Percentiles rank a stretch among this genome's conserved stretches.
These are phyloP conservation scores for Adoxophyes honmai DNA, from an alignment of 1,140 invertebrate genomes.

Conservation along the genomic window DNA sequence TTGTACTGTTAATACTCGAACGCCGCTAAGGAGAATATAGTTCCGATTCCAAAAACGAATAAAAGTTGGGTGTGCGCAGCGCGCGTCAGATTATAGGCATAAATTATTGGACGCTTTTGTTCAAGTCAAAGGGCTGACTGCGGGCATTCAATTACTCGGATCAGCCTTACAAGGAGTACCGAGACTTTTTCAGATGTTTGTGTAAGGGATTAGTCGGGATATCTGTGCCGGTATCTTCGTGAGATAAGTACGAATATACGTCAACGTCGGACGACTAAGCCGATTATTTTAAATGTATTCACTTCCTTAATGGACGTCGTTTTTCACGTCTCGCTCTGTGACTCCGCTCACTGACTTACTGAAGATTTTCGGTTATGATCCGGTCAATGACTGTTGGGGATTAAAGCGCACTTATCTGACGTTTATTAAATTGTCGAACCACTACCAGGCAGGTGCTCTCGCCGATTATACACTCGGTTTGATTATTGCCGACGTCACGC, in stretches of 20 bases:
- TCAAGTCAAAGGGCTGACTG: conserved; percentile 57
- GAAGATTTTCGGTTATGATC: conserved; percentile 72
- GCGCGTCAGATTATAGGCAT: conserved; percentile 74
- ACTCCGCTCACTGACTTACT: conserved; percentile 56
- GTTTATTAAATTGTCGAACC: conserved; percentile 54
- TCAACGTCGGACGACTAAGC: conserved; percentile 76
- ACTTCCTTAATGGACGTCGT: conserved; percentile 76
- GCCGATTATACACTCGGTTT: too few species aligned
- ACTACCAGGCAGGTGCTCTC: conserved; percentile 5
- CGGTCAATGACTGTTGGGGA: conserved; percentile 65
- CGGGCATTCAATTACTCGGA: conserved; percentile 64
- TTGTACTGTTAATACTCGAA: conserved; percentile 63
- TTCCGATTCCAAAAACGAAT: conserved; percentile 58
- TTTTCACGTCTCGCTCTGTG: conserved; percentile 61
- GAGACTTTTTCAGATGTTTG: conserved; percentile 74
- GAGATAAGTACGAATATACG: conserved; percentile 76
- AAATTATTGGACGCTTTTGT: conserved; percentile 75
- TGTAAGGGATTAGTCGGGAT: conserved; percentile 71
- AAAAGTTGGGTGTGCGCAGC: conserved; percentile 44
- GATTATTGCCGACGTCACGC: too few species aligned
- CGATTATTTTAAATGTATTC: conserved; percentile 78
- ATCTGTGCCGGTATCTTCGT: conserved; percentile 74
- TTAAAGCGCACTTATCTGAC: conserved; percentile 54
- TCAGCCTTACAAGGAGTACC: conserved; percentile 62
- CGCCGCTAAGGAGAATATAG: conserved; percentile 59